Base-by-base conservation (phyloP, 1,140 invertebrate genomes). In the Pachypsylla venusta region DNA sequence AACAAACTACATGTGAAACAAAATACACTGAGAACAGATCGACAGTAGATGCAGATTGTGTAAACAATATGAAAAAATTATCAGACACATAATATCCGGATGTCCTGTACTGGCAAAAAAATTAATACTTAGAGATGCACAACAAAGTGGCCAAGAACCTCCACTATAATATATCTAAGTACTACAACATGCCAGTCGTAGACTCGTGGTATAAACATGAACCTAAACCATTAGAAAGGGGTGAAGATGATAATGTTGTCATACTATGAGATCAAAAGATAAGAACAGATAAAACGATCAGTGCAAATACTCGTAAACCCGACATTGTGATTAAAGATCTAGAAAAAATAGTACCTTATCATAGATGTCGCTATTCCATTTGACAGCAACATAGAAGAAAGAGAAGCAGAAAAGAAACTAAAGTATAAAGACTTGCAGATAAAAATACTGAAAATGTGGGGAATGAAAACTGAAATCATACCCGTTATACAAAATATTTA, bases 301-400 rank as follows among this genome's bases (percentile, higher is more conserved):
- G 5, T 4, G 42, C 42, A 4, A 48, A 48, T 19, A n/a, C n/a
- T n/a, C n/a, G n/a, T n/a, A 48, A 48, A 48, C 42, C 42, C 3
- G 42, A 48, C 42, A 48, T 48, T 19, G 42, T 48, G 22, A 48
- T 48, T 22, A 48, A 48, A 48, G 42, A 48, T 48, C 42, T 48
- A 5, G n/a, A 48, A 48, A 4, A 48, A 48, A n/a, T 3, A 48
- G 22, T 48, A 22, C 22, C 22, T 10, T n/a, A 48, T 48, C 5
- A 48, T 48, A 19, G 42, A 48, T 19, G 42, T 48, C 7, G 42
- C 42, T 4, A 19, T 48, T 19, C 42, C 42, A n/a, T 19, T 19
- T 48, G 42, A 48, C n/a, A 5, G 3, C 3, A 48, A 48, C 22
- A 4, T 48, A 48, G 22, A 3, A 4, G 42, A 48, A 48, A 48